Percentiles rank a stretch among this genome's conserved stretches.
phyloP scores from a whole-genome alignment of 2,888 invertebrate species.

The Lagria hirta region DNA sequence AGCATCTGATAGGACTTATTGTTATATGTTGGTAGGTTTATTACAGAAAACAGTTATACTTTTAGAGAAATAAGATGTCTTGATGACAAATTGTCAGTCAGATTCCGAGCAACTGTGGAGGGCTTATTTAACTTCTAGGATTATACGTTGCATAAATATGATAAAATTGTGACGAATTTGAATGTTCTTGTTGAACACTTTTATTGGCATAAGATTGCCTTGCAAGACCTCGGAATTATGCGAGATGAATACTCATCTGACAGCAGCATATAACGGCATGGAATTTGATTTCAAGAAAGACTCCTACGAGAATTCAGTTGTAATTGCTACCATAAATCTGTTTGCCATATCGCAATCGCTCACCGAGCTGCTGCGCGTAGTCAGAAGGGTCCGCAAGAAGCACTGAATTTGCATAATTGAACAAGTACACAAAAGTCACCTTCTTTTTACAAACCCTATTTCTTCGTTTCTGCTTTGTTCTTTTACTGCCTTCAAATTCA shows the following conservation, averaged over 20 bases:
- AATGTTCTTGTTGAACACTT: slow-evolving; percentile 27
- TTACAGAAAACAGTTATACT: slow-evolving; percentile 25
- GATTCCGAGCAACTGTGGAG: slow-evolving; percentile 21
- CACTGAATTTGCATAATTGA: slow-evolving; percentile 41
- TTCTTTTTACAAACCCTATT: slow-evolving; percentile 46
- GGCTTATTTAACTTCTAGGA: slow-evolving; percentile 25
- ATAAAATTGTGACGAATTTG: slow-evolving; percentile 29
- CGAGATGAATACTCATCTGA: slow-evolving; percentile 29
- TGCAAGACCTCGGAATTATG: slow-evolving; percentile 22
- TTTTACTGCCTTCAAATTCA: too few species aligned
- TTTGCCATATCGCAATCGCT: slow-evolving; percentile 36
- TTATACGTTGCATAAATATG: slow-evolving; percentile 28
- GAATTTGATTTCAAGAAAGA: slow-evolving; percentile 34
- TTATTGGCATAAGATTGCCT: slow-evolving; percentile 29
- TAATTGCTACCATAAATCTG: slow-evolving; percentile 38
- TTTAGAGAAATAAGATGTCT: slow-evolving; percentile 28
- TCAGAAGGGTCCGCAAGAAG: slow-evolving; percentile 27
- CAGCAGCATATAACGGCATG: slow-evolving; percentile 27
- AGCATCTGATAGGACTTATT: slow-evolving; percentile 19
- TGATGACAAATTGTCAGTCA: slow-evolving; percentile 27
- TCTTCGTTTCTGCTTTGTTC: slow-evolving; percentile 47
- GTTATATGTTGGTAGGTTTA: slow-evolving; percentile 24
- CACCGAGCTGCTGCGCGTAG: slow-evolving; percentile 22
- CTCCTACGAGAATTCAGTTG: slow-evolving; percentile 33
- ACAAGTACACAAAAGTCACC: slow-evolving; percentile 49